Evolutionary conservation across 2,888 invertebrate genomes (phyloP), one percentile per base, ranked within the genome.

Genomic region (Coremacera marginata): DNA sequence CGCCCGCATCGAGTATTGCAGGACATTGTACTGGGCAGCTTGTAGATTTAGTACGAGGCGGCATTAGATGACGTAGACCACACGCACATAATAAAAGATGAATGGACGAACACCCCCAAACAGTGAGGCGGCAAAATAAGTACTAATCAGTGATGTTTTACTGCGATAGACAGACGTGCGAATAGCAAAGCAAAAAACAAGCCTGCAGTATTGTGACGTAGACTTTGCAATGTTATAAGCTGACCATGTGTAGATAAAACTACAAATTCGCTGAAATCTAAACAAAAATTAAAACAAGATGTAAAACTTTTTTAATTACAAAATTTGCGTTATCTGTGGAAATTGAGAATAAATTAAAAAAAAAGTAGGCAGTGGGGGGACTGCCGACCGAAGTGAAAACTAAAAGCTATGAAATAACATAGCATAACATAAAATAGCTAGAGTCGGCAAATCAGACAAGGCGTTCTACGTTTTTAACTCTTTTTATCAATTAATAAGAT

Each of bases 81-180:
- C n/a, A 25, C 52, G 31, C 25, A 25, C 8, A 22, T 27, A 34
- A 5, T 5, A 63, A 34, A 31, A 31, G 22, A 44, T 14, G 51
- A 68, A 78, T 74, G 60, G 63, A 75, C 74, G 82, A 78, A 88
- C 85, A 86, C 84, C 84, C 84, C 84, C 86, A 83, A 84, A 84
- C 85, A 78, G 83, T 84, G 82, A 84, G 84, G 86, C 84, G 85
- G 85, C 83, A 84, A 87, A 86, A 83, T 84, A 83, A 83, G 84
- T 86, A 88, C 88, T 77, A 62, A 74, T 65, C 65, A 51, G 34
- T 34, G 55, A 55, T 44, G 67, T 52, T 65, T 55, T 74, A 34
- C 25, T 65, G n/a, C 37, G 55, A 8, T 27, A 44, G 55, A 8
- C 34, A 44, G 37, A 67, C 67, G 55, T 25, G 67, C 34, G 55